Conservation (phyloP, 2,888 invertebrate genomes). For the Lasioglossum lativentre region DNA sequence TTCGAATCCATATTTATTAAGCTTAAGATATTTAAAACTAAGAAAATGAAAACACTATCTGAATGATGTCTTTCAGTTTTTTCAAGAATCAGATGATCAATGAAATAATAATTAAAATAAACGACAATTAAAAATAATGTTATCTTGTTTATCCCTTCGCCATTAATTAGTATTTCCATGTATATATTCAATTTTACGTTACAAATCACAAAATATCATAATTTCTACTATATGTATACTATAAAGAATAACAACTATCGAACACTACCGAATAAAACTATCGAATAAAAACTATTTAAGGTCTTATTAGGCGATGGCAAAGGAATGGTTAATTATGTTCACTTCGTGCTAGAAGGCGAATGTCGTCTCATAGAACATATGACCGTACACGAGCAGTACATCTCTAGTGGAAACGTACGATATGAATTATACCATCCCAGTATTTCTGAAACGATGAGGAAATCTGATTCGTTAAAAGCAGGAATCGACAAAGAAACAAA, state of each 20-base stretch:
- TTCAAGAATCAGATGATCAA: too few relatives aligned
- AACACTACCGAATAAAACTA: neutral
- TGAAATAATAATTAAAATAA: too few relatives aligned
- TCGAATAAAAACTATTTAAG: slow-evolving; percentile 64
- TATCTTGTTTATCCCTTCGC: too few relatives aligned
- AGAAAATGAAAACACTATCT: too few relatives aligned
- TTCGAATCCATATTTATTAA: too few relatives aligned
- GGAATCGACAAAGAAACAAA: neutral
- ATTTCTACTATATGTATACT: too few relatives aligned
- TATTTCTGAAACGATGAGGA: neutral
- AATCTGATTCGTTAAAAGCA: neutral
- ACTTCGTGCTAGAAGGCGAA: slow-evolving; percentile 87
- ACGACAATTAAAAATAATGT: too few relatives aligned
- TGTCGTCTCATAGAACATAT: slow-evolving; percentile 88
- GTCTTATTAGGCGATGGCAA: slow-evolving; percentile 80
- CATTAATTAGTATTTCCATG: too few relatives aligned
- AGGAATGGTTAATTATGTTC: slow-evolving; percentile 83
- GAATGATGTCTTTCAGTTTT: too few relatives aligned
- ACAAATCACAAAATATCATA: too few relatives aligned
- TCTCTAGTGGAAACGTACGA: slow-evolving; percentile 80
- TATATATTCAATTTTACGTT: too few relatives aligned
- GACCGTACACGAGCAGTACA: slow-evolving; percentile 83
- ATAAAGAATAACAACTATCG: neutral
- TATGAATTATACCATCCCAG: slow-evolving; percentile 85
- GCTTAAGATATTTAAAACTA: too few relatives aligned